A percentile compares a stretch with the other conserved stretches of the same genome.
These are phyloP conservation scores for Melipona bicolor DNA, from an alignment of 2,888 invertebrate species.

Conservation along the genomic window DNA sequence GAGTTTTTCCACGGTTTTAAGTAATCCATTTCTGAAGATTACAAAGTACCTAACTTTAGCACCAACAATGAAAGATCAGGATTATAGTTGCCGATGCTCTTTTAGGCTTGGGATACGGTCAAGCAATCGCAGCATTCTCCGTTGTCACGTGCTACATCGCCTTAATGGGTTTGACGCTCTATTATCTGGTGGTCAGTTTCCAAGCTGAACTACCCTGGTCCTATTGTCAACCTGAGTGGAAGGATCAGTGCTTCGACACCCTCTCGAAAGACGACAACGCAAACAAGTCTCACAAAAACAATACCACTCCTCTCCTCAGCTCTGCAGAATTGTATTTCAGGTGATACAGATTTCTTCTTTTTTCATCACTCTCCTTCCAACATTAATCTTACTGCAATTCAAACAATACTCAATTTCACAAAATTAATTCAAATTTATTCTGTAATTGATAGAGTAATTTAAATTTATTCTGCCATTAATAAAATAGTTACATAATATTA, in stretches of 20 bases:
- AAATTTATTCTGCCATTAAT: no score
- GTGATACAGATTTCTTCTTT: conserved; percentile 45
- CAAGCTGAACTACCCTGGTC: conserved; percentile 84
- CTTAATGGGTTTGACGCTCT: conserved; percentile 84
- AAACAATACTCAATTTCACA: no score
- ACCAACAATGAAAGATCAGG: no score
- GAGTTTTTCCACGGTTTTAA: no score
- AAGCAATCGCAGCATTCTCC: conserved; percentile 82
- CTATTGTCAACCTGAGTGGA: conserved; percentile 82
- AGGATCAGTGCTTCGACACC: conserved; percentile 71
- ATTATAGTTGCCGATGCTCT: neutral
- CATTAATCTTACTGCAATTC: neutral
- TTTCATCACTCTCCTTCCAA: neutral
- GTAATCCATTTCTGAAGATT: no score
- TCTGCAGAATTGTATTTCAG: conserved; percentile 78
- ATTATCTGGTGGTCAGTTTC: conserved; percentile 84
- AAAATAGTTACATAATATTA: no score
- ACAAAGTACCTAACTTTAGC: no score
- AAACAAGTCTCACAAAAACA: conserved; percentile 5
- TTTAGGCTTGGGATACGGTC: conserved; percentile 84
- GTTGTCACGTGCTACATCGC: conserved; percentile 85
- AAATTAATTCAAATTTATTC: no score
- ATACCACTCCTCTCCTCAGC: conserved; percentile 57
- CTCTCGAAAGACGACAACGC: conserved; percentile 15
- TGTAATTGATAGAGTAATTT: no score